Evolutionary conservation across 2,797 vertebrate genomes (phyloP).

Genomic region (Todus mexicanus): DNA sequence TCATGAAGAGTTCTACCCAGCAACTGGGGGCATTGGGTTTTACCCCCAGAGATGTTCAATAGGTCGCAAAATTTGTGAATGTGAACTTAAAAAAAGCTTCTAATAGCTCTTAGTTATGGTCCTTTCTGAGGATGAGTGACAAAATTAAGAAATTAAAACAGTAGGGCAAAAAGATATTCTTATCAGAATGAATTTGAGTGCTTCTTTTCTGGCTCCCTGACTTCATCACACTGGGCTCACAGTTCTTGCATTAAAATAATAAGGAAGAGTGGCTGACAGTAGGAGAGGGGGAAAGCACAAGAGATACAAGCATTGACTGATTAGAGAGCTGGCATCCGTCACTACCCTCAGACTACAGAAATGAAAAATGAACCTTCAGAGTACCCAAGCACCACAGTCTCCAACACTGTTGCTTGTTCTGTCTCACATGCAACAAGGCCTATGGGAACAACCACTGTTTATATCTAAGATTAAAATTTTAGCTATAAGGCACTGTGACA

Average conservation of each 20-base stretch:
- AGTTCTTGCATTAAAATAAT: neutral
- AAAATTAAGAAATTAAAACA: neutral
- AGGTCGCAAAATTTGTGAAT: neutral
- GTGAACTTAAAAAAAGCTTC: neutral
- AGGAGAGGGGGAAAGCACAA: neutral
- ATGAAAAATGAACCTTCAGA: neutral
- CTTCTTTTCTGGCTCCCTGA: neutral
- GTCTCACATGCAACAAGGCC: neutral
- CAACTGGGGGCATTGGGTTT: neutral
- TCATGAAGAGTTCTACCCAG: neutral
- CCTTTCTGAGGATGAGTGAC: neutral
- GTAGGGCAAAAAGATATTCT: neutral
- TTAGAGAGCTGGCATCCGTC: neutral
- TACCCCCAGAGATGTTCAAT: neutral
- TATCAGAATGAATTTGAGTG: neutral
- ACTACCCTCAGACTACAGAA: neutral
- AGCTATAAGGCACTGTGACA: neutral
- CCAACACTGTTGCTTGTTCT: neutral
- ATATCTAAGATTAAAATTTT: neutral
- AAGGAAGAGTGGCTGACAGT: neutral
- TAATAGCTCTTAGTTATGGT: neutral
- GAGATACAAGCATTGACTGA: neutral
- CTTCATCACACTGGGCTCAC: neutral
- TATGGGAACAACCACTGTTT: neutral
- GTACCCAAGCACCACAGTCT: neutral